Conservation (phyloP, 2,797 vertebrate genomes). For the Gadopsis marmoratus region DNA sequence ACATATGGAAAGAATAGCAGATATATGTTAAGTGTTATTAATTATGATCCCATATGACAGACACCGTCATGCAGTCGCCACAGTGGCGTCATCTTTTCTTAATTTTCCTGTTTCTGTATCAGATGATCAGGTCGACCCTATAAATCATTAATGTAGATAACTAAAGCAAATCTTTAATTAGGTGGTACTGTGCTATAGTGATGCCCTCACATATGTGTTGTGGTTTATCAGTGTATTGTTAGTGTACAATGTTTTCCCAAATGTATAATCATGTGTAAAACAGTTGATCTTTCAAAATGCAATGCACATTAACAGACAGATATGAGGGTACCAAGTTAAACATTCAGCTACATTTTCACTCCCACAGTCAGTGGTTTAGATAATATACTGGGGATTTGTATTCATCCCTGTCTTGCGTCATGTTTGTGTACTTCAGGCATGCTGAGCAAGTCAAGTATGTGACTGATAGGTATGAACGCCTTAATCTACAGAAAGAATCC, state of each 20-base stretch:
- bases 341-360: slow-evolving; percentile 4
- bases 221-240: not conserved
- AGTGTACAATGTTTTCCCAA: not conserved
- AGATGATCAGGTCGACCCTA: not conserved
- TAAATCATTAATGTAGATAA: not conserved
- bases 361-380: not conserved
- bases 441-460: not conserved
- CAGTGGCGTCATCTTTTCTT: not conserved
- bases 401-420: not conserved
- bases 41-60: not conserved
- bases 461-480: not conserved
- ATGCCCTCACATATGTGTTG: not conserved
- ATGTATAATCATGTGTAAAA: not conserved
- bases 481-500: not conserved
- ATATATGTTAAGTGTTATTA: not conserved
- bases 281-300: not conserved
- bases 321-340: not conserved
- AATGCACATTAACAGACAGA: not conserved
- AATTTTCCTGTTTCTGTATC: not conserved
- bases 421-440: not conserved
- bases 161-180: not conserved
- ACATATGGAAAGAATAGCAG: not conserved
- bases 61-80: no score
- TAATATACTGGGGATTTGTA: not conserved
- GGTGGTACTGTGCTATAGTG: not conserved